Percentiles rank a stretch among this genome's conserved stretches.
phyloP scores from a whole-genome alignment of 1,140 invertebrate genomes.

The Drosophila albomicans region DNA sequence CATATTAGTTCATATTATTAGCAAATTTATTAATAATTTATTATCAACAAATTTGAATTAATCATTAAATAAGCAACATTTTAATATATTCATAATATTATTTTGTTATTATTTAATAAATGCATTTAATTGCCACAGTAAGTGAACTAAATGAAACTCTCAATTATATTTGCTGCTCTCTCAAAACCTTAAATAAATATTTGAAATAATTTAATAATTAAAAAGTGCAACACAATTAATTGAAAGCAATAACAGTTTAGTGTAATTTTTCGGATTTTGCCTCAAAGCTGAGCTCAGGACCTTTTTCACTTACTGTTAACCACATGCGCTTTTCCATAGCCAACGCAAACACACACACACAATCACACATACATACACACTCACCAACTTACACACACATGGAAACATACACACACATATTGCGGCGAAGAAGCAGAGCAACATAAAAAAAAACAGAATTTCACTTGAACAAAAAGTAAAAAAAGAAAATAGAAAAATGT shows the following conservation, averaged over 20 bases:
- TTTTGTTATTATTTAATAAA: too few relatives aligned
- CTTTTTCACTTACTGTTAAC: constrained; percentile 8
- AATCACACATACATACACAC: background rate
- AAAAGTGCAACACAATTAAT: constrained; percentile 3
- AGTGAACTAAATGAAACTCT: too few relatives aligned
- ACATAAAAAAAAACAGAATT: constrained; percentile 20
- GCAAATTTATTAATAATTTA: too few relatives aligned
- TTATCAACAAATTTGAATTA: too few relatives aligned
- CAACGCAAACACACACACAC: constrained; percentile 1
- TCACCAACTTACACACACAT: background rate
- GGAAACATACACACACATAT: background rate
- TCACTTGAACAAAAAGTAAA: constrained; percentile 28
- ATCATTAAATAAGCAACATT: too few relatives aligned
- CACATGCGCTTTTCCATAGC: constrained; percentile 17
- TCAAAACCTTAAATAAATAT: too few relatives aligned
- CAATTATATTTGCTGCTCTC: too few relatives aligned
- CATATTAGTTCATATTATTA: too few relatives aligned
- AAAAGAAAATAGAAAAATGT: constrained; percentile 24
- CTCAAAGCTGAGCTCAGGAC: constrained; percentile 10
- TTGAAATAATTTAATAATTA: background rate
- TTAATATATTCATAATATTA: too few relatives aligned
- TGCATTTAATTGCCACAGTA: too few relatives aligned
- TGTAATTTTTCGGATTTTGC: background rate
- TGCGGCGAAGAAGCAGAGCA: background rate
- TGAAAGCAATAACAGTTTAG: background rate